Evolutionary conservation across 2,797 vertebrate genomes (phyloP), one percentile per base, ranked within the genome.

Genomic region (Neosalanx taihuensis): DNA sequence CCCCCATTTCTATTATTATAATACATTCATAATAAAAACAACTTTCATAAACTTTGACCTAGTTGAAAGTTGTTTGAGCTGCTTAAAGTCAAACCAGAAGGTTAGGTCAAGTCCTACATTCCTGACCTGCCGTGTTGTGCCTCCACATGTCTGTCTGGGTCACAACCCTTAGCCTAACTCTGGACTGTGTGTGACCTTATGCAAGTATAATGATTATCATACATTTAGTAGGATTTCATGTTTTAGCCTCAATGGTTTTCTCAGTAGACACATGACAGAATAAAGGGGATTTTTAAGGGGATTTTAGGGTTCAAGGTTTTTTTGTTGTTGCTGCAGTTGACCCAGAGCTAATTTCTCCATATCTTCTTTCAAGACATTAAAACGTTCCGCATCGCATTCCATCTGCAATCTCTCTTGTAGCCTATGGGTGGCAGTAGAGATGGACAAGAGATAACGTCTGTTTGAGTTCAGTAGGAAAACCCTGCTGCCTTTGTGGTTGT

Each of bases 31-130:
- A 26, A 26, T 26, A 26, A 26, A 1, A 1, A 26, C 23, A 26
- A 26, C 23, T 26, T 26, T 26, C 23, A 26, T 83, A 72, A 84
- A 87, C 78, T 85, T 85, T 88, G 75, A 65, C 79, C 84, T 62
- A 80, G 70, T 84, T n/a, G 51, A 13, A 75, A 84, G 69, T 65
- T 72, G 61, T 17, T 64, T 61, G 33, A 70, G 72, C 71, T 80
- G 72, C 72, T 75, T 72, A 65, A 72, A 70, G 46, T 56, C 69
- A 85, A 78, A 85, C 87, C 3, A 88, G 7, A 80, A 89, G 87
- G 84, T 88, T 72, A 83, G 66, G 70, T 63, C 59, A 74, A 72
- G 80, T 69, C 62, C 37, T 37, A 77, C 80, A 88, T 86, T 90
- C 83, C 86, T 85, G 72, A 78, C 78, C 62, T 74, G 69, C 71